A percentile compares a stretch with the other conserved stretches of the same genome.
Conservation (phyloP, 2,113 vertebrate species). For the Spea multiplicata region DNA sequence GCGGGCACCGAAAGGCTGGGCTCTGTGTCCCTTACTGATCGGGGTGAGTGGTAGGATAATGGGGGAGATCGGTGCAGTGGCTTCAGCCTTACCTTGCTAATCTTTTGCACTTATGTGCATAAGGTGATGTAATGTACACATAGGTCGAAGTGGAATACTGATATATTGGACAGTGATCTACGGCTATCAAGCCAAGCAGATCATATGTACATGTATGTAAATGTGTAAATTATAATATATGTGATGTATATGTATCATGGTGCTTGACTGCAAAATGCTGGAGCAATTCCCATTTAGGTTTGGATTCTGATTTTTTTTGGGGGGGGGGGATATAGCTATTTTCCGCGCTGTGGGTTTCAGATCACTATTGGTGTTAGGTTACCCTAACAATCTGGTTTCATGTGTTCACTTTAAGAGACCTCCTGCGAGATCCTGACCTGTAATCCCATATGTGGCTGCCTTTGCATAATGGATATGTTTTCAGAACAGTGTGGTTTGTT, state of each 20-base stretch:
- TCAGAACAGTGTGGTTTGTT: background rate
- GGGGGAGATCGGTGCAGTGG: background rate
- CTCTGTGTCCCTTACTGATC: background rate
- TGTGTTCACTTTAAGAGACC: background rate
- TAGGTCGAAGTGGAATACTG: background rate
- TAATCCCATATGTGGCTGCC: background rate
- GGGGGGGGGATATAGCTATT: too few relatives aligned
- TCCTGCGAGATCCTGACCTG: background rate
- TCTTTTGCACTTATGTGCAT: too few relatives aligned
- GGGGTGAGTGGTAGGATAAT: background rate
- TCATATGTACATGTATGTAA: too few relatives aligned
- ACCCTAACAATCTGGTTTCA: background rate
- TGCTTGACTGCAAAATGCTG: background rate
- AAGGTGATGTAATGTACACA: background rate
- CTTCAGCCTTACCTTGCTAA: background rate
- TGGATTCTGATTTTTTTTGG: background rate
- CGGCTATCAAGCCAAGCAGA: too few relatives aligned
- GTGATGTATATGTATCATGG: too few relatives aligned
- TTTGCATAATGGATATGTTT: background rate
- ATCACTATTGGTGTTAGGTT: background rate
- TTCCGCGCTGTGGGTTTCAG: background rate
- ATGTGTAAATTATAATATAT: too few relatives aligned
- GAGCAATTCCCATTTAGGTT: background rate
- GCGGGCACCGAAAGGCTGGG: slow-evolving; percentile 13
- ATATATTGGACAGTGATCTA: background rate